Evolutionary conservation across 1,140 invertebrate genomes (phyloP), one percentile per base, ranked within the genome.

Genomic region (Chionoecetes opilio): DNA sequence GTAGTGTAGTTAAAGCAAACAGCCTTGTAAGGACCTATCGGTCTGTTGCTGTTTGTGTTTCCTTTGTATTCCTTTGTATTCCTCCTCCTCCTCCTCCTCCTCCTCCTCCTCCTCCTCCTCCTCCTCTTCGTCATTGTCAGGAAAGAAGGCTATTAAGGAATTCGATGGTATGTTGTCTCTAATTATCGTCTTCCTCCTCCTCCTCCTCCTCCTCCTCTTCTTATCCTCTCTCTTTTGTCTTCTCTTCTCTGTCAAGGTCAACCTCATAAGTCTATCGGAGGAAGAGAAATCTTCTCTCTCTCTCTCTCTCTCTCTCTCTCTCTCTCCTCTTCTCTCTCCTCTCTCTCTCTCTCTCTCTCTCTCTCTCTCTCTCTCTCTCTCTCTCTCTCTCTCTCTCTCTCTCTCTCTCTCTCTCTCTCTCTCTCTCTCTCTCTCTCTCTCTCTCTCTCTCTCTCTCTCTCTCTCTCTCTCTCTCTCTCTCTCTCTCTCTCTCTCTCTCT

Each of bases 301-400:
- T 53, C 46, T 53, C 46, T 53, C 46, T 53, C 46, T 53, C 84
- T 85, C 31, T 85, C 84, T 85, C 84, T 85, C 31, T 85, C 46
- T 41, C 21, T 17, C 21, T 17, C 21, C 46, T 53, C 46, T 53
- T 17, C 21, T 17, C 21, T 17, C 21, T 17, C 21, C 46, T 53
- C 46, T 53, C 46, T 53, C 46, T 53, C 46, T 53, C 46, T 53
- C 46, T 41, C 38, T 41, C 38, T 41, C 38, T 41, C 38, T 41
- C 38, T 41, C 38, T 41, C 38, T 41, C 38, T 41, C 38, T 41
- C 38, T 41, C 38, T 41, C 38, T 41, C 38, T 41, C 38, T 41
- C 38, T 41, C 38, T 85, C 32, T 85, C 82, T 21, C 53, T 14
- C 53, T 21, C 8, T 21, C 8, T 9, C 21, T 63, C 5, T 14